These are phyloP conservation scores for Drosophila bunnanda DNA, from an alignment of 2,888 invertebrate species.

Conservation along the genomic window DNA sequence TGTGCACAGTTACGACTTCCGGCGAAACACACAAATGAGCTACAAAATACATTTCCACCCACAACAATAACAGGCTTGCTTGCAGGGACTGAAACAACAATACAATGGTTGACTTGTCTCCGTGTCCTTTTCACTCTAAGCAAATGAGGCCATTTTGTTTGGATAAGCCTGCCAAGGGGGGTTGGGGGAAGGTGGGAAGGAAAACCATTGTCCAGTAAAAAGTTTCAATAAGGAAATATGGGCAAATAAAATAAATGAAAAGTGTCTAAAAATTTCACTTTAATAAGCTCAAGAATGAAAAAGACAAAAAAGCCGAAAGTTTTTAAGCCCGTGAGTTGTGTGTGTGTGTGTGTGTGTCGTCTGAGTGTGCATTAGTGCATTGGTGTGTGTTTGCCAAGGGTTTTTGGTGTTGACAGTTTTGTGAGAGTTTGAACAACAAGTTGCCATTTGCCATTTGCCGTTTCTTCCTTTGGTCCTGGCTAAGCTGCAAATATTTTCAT, in stretches of 20 bases:
- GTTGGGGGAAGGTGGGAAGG: no score
- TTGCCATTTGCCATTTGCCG: conserved; percentile 31
- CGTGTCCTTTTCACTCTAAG: conserved; percentile 33
- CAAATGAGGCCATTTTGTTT: conserved; percentile 62
- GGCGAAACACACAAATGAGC: conserved; percentile 67
- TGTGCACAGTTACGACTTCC: conserved; percentile 57
- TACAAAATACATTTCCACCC: conserved; percentile 44
- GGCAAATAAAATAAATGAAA: conserved; percentile 66
- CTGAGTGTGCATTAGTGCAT: conserved; percentile 10
- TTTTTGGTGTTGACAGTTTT: conserved; percentile 49
- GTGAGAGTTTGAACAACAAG: conserved; percentile 55
- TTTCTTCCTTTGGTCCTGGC: conserved; percentile 27
- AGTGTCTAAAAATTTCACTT: conserved; percentile 60
- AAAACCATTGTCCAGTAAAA: conserved; percentile 42
- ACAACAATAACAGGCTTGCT: conserved; percentile 27
- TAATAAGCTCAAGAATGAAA: conserved; percentile 62
- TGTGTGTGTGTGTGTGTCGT: conserved; percentile 9
- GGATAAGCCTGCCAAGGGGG: conserved; percentile 43
- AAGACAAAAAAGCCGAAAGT: conserved; percentile 21
- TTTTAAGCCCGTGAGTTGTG: conserved; percentile 17
- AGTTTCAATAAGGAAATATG: conserved; percentile 73
- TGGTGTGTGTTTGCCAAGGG: conserved; percentile 36
- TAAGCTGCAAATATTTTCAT: conserved; percentile 78
- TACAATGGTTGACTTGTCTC: conserved; percentile 36
- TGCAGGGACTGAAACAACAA: conserved; percentile 38